Percentiles rank a stretch among this genome's conserved stretches.
These are phyloP conservation scores for Trichosurus vulpecula DNA, from an alignment of 2,797 vertebrate species.

Conservation along the genomic window DNA sequence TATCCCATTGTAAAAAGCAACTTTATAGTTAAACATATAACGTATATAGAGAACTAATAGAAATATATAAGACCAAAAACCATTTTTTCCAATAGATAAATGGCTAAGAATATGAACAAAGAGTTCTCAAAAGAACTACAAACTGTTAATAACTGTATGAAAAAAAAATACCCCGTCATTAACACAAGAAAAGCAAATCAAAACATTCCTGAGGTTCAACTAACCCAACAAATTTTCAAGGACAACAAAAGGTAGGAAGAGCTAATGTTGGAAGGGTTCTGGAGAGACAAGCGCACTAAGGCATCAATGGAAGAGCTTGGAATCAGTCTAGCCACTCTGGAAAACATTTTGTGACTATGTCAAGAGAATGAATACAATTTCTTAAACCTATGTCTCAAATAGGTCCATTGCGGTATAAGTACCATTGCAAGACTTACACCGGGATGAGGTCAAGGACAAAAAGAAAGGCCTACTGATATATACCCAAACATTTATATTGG, in stretches of 20 bases:
- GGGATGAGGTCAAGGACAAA: not conserved
- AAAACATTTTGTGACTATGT: not conserved
- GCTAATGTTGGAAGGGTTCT: not conserved
- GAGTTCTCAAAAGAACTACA: not conserved
- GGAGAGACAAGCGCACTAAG: not conserved
- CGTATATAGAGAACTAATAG: not conserved
- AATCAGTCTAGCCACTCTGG: not conserved
- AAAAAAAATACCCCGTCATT: not conserved
- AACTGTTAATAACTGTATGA: not conserved
- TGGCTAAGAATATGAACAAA: not conserved
- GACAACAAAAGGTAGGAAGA: not conserved
- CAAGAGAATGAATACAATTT: not conserved
- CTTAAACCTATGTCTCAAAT: not conserved
- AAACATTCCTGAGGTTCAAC: not conserved
- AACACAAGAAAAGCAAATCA: not conserved
- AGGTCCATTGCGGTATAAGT: not conserved
- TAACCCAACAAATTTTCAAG: not conserved
- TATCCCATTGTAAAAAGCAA: not conserved
- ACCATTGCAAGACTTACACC: not conserved
- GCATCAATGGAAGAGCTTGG: not conserved
- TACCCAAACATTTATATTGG: not conserved
- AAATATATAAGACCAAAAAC: not conserved
- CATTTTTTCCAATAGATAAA: not conserved
- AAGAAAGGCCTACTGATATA: not conserved
- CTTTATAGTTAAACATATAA: not conserved